phyloP scores from a whole-genome alignment of 2,888 invertebrate genomes.

The Petrolisthes cinctipes region DNA sequence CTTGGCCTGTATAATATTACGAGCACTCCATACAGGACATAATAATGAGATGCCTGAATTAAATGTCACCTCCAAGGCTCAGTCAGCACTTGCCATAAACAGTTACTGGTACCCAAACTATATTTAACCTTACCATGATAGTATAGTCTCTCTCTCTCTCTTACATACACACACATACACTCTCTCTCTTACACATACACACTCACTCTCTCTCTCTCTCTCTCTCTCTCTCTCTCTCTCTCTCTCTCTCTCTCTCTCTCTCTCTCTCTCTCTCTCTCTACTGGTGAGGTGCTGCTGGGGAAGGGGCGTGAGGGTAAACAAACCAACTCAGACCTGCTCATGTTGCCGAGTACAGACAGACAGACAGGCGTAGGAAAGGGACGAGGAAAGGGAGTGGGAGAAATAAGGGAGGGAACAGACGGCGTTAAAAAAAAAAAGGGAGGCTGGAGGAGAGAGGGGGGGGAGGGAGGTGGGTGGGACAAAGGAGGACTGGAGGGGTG shows the following conservation, averaged over 20 bases:
- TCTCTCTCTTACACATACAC: neutral
- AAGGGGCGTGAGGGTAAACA: too few species aligned
- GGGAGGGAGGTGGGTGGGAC: neutral
- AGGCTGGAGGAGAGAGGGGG: neutral
- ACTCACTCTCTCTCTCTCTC: neutral
- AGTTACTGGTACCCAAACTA: too few species aligned
- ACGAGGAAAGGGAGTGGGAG: slow-evolving; percentile 24
- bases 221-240: neutral
- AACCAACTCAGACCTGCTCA: too few species aligned
- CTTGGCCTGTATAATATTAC: too few species aligned
- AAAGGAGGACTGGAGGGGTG: neutral
- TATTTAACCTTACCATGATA: neutral
- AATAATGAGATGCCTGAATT: too few species aligned
- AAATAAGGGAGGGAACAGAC: neutral
- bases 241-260: neutral
- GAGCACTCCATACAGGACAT: too few species aligned
- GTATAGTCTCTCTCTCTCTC: neutral
- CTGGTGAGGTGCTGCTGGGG: too few species aligned
- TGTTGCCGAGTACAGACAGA: neutral
- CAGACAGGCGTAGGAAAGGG: neutral
- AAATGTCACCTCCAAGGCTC: too few species aligned
- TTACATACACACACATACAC: neutral
- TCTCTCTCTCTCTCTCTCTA: slow-evolving; percentile 24
- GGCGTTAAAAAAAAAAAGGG: neutral
- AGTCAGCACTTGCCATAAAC: too few species aligned